These are phyloP conservation scores for Coreius guichenoti DNA, from an alignment of 2,797 vertebrate species.

Conservation along the genomic window DNA sequence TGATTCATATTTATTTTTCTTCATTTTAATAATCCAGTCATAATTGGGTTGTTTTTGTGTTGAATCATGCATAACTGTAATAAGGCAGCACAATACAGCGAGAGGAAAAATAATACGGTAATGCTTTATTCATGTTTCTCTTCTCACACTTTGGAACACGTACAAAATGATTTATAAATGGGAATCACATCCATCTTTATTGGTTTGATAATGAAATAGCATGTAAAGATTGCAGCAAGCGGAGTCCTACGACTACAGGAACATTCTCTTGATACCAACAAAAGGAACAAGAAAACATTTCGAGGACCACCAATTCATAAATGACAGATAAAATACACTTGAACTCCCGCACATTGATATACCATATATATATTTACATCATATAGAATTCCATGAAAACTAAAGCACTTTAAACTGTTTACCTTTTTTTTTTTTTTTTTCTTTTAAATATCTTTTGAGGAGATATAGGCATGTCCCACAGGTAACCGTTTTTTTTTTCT, in stretches of 20 bases:
- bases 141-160: slow-evolving; percentile 83
- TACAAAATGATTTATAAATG: slow-evolving; percentile 87
- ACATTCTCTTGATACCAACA: slow-evolving; percentile 60
- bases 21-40: not conserved
- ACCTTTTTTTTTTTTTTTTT: slow-evolving; percentile 40
- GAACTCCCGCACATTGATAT: slow-evolving; percentile 68
- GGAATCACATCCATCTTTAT: slow-evolving; percentile 80
- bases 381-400: slow-evolving; percentile 78
- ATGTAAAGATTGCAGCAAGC: slow-evolving; percentile 80
- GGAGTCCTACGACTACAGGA: slow-evolving; percentile 68
- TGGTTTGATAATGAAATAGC: slow-evolving; percentile 77
- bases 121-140: slow-evolving; percentile 85
- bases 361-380: slow-evolving; percentile 75
- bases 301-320: slow-evolving; percentile 69
- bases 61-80: slow-evolving; percentile 60
- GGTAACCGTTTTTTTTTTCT: not conserved
- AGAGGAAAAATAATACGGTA: slow-evolving; percentile 85
- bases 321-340: slow-evolving; percentile 63
- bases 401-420: slow-evolving; percentile 80
- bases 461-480: slow-evolving; percentile 72
- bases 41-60: not conserved
- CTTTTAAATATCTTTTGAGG: slow-evolving; percentile 56
- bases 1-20: not conserved
- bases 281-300: slow-evolving; percentile 68
- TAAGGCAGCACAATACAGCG: slow-evolving; percentile 78